A percentile compares a stretch with the other conserved stretches of the same genome.
These are phyloP conservation scores for Aphelinus certus DNA, from an alignment of 1,140 invertebrate species.

Conservation along the genomic window DNA sequence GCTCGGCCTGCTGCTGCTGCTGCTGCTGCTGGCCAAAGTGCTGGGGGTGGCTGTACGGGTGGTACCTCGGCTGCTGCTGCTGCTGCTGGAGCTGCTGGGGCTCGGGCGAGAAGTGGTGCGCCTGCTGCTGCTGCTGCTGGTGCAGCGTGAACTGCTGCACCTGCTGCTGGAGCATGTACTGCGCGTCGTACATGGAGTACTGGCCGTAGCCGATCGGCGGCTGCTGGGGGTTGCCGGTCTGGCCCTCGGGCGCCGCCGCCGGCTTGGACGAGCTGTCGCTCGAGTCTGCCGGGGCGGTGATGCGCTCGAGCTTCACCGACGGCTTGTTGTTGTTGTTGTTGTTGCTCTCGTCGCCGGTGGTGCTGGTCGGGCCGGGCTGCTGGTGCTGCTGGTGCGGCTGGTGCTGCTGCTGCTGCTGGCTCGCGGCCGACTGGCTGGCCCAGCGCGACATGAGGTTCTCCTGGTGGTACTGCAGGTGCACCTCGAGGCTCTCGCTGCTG, in stretches of 20 bases:
- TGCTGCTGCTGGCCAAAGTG: conserved; percentile 63
- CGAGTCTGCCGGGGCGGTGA: conserved; percentile 71
- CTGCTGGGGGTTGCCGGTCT: conserved; percentile 17
- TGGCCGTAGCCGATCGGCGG: conserved; percentile 30
- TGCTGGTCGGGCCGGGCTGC: not conserved
- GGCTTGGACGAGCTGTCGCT: conserved; percentile 65
- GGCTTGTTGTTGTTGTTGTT: conserved; percentile 48
- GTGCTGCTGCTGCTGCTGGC: conserved; percentile 71
- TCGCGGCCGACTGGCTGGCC: conserved; percentile 68
- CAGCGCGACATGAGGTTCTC: conserved; percentile 80
- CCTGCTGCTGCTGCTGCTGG: conserved; percentile 29
- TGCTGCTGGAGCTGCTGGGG: not conserved
- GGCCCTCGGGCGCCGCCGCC: conserved; percentile 50
- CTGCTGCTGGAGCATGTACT: conserved; percentile 53
- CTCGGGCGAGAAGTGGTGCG: conserved; percentile 53
- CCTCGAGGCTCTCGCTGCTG: conserved; percentile 77
- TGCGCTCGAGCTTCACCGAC: conserved; percentile 60
- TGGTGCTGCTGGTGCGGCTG: conserved; percentile 56
- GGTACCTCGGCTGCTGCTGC: conserved; percentile 45
- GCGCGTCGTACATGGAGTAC: conserved; percentile 36
- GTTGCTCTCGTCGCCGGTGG: not conserved
- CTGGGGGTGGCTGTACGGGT: conserved; percentile 65
- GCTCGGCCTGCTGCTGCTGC: conserved; percentile 66
- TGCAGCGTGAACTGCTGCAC: conserved; percentile 58
- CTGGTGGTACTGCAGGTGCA: conserved; percentile 82